A percentile compares a stretch with the other conserved stretches of the same genome.
Evolutionary conservation across 2,113 vertebrate species (phyloP).

Genomic region (Thamnaconus septentrionalis): DNA sequence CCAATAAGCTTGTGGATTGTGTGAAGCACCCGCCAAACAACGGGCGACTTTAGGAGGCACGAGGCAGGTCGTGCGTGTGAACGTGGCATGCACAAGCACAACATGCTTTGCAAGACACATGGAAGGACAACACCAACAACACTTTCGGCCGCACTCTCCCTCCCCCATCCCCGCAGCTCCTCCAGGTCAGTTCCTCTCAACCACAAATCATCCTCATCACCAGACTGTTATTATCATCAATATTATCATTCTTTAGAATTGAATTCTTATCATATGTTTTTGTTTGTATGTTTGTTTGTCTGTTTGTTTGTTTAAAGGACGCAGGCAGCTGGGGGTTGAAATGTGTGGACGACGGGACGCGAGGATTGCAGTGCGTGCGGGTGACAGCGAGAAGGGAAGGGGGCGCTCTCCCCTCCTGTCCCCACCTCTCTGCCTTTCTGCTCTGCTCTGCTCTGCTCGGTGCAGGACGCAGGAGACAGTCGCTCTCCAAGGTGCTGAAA

Average conservation of each 20-base stretch:
- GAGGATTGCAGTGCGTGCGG: slow-evolving; percentile 43
- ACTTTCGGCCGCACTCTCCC: slow-evolving; percentile 10
- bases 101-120: slow-evolving; percentile 6
- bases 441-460: slow-evolving; percentile 29
- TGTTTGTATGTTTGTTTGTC: no score
- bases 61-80: slow-evolving; percentile 42
- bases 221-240: no score
- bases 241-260: no score
- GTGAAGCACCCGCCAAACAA: no score
- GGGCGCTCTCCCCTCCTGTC: slow-evolving; percentile 9
- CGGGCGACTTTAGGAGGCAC: no score
- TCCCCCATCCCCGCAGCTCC: slow-evolving; percentile 21
- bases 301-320: not conserved
- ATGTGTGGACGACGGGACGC: slow-evolving; percentile 17
- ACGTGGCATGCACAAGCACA: not conserved
- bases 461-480: slow-evolving; percentile 60
- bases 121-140: not conserved
- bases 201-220: slow-evolving; percentile 1
- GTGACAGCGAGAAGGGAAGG: slow-evolving; percentile 26
- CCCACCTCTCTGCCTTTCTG: slow-evolving; percentile 15
- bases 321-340: slow-evolving; percentile 16
- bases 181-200: slow-evolving; percentile 3
- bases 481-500: slow-evolving; percentile 72
- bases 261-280: no score
- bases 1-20: slow-evolving; percentile 29